Evolutionary conservation across 2,113 vertebrate species (phyloP).

Genomic region (Nycticebus coucang): DNA sequence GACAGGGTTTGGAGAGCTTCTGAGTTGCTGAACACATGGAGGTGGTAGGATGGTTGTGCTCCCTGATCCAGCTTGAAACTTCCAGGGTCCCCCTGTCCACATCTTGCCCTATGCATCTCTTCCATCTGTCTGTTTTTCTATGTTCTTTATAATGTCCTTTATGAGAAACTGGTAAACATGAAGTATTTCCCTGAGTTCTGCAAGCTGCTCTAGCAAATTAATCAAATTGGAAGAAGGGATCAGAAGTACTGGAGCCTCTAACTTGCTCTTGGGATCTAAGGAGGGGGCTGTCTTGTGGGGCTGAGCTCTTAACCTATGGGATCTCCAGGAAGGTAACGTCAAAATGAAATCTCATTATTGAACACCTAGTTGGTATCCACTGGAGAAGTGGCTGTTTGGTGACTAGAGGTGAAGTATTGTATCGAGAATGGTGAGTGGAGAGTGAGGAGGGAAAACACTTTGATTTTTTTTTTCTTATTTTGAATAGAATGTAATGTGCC

Average conservation of each 20-base stretch:
- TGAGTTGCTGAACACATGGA: neutral
- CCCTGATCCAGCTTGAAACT: neutral
- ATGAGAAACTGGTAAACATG: neutral
- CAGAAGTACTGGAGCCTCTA: neutral
- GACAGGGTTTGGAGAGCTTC: neutral
- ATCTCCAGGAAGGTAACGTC: neutral
- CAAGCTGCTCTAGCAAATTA: neutral
- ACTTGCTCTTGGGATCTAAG: neutral
- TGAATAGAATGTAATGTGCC: neutral
- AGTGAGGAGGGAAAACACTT: neutral
- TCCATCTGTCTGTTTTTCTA: neutral
- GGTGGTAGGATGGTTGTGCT: neutral
- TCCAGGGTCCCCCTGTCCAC: neutral
- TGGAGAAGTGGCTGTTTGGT: neutral
- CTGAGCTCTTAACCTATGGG: neutral
- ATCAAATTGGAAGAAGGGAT: neutral
- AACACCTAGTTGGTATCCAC: neutral
- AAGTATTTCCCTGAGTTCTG: neutral
- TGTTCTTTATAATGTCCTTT: neutral
- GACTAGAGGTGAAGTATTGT: neutral
- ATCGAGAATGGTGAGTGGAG: neutral
- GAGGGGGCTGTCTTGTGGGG: neutral
- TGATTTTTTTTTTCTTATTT: neutral
- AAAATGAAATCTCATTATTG: neutral
- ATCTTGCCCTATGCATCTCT: neutral